phyloP scores from a whole-genome alignment of 2,113 vertebrate species.

The Agelaius tricolor region DNA sequence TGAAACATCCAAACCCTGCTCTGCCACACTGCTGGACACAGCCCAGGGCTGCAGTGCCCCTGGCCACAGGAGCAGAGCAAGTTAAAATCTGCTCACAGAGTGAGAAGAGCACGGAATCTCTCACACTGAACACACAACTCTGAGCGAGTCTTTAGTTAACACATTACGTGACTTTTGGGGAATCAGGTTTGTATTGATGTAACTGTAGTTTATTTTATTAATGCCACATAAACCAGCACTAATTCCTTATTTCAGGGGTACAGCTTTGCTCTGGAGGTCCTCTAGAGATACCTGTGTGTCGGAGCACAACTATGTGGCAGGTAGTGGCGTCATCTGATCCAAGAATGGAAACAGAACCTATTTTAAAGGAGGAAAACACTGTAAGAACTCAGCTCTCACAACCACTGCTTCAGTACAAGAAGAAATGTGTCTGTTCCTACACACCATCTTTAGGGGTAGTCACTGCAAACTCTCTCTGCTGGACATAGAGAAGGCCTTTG shows the following conservation, averaged over 20 bases:
- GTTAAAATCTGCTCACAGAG: not conserved
- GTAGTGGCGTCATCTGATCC: conserved; percentile 97
- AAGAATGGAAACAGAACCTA: conserved; percentile 89
- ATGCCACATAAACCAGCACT: not conserved
- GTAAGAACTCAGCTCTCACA: not conserved
- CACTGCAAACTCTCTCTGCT: conserved; percentile 93
- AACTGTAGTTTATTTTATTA: not conserved
- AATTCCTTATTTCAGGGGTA: not conserved
- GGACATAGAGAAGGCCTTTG: conserved; percentile 90
- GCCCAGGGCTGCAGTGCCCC: not conserved
- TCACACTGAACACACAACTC: not conserved
- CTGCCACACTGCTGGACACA: not conserved
- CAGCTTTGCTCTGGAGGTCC: not conserved
- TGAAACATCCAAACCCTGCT: not conserved
- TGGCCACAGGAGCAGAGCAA: not conserved
- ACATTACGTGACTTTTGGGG: not conserved
- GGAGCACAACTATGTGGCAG: conserved; percentile 92
- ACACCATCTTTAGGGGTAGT: conserved; percentile 91
- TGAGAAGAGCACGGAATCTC: not conserved
- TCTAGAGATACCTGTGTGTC: conserved; percentile 88
- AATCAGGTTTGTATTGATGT: not conserved
- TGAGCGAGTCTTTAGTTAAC: not conserved
- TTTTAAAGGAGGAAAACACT: conserved; percentile 45
- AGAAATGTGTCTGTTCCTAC: conserved; percentile 21
- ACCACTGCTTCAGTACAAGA: not conserved